Conservation (phyloP, 2,888 invertebrate genomes). For the Fragum sueziense region DNA sequence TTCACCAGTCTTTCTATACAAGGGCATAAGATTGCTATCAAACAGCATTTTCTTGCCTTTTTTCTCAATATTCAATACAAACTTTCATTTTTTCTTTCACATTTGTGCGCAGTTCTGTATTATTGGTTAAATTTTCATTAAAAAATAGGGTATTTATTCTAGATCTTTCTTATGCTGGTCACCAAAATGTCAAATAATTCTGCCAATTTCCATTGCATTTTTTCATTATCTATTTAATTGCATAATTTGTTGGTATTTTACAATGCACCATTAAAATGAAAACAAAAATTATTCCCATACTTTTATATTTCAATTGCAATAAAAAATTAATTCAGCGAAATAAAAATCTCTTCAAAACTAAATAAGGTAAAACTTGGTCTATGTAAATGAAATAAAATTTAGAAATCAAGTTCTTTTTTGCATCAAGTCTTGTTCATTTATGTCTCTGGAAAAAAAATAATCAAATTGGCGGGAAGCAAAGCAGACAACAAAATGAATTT, state of each 20-base stretch:
- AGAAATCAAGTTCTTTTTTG: not conserved
- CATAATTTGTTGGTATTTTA: not conserved
- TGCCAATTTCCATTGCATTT: not conserved
- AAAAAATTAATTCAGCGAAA: not conserved
- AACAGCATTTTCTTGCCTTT: too few relatives aligned
- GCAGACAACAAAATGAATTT: slow-evolving; percentile 8
- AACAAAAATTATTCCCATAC: not conserved
- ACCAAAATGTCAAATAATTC: not conserved
- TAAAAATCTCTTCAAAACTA: not conserved
- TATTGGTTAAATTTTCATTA: too few relatives aligned
- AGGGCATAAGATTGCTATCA: too few relatives aligned
- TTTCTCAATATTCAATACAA: too few relatives aligned
- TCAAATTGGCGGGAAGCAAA: slow-evolving; percentile 10
- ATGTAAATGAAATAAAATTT: slow-evolving; percentile 1
- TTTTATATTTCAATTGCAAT: not conserved
- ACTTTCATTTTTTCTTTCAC: too few relatives aligned
- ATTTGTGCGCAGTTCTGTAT: too few relatives aligned
- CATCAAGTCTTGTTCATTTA: slow-evolving; percentile 5
- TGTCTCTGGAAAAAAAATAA: slow-evolving; percentile 8
- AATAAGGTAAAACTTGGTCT: not conserved
- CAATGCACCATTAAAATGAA: not conserved
- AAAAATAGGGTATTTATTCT: too few relatives aligned
- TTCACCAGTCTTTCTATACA: too few relatives aligned
- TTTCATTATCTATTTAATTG: not conserved
- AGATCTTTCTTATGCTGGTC: too few relatives aligned